Conservation (phyloP, 2,888 invertebrate species). For the Drosophila acutilabella region DNA sequence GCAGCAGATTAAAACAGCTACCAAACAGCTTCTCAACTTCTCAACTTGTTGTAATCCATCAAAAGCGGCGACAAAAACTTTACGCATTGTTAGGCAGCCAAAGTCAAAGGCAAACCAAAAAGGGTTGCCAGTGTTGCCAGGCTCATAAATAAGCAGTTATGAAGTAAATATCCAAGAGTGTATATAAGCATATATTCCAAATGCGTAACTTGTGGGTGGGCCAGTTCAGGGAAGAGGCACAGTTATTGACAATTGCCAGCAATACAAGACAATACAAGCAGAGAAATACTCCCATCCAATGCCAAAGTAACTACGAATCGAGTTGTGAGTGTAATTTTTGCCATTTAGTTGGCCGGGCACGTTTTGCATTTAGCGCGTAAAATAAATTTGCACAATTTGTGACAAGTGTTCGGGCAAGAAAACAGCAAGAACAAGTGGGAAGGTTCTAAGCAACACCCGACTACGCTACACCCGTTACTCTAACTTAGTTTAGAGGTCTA, state of each 20-base stretch:
- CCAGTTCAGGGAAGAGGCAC: constrained; percentile 63
- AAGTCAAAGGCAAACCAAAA: constrained; percentile 9
- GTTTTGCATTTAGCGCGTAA: constrained; percentile 80
- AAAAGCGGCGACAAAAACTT: constrained; percentile 78
- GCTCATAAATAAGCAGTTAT: constrained; percentile 38
- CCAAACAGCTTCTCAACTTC: constrained; percentile 31
- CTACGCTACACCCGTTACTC: background rate
- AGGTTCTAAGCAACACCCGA: background rate
- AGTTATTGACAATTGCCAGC: constrained; percentile 65
- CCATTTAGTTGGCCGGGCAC: constrained; percentile 77
- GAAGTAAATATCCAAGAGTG: background rate
- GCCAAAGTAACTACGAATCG: background rate
- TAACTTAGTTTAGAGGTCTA: no score
- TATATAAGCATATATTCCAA: constrained; percentile 36
- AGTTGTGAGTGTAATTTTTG: constrained; percentile 63
- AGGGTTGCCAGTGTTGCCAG: constrained; percentile 54
- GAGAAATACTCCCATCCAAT: constrained; percentile 5
- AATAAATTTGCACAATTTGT: constrained; percentile 80
- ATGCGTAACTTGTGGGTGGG: constrained; percentile 64
- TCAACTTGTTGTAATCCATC: constrained; percentile 72
- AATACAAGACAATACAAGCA: constrained; percentile 3
- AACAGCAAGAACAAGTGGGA: background rate
- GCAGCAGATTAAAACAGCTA: constrained; percentile 9
- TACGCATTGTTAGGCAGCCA: constrained; percentile 75
- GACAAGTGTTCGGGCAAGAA: constrained; percentile 69